phyloP scores from a whole-genome alignment of 2,797 vertebrate species.

The Serranus cabrilla region DNA sequence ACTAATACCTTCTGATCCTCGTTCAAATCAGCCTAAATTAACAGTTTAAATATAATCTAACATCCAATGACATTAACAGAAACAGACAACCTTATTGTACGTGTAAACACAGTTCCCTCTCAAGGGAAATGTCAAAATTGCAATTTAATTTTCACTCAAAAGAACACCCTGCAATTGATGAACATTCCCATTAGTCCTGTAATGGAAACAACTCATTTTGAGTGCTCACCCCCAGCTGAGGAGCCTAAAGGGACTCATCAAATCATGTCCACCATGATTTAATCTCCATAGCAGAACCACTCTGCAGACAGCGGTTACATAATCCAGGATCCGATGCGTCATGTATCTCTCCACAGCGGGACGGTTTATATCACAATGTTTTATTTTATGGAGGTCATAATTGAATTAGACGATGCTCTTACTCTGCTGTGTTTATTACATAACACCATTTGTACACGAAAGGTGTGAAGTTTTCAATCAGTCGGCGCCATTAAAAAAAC shows the following conservation, averaged over 20 bases:
- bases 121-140: background rate
- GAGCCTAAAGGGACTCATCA: constrained; percentile 32
- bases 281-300: constrained; percentile 6
- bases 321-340: background rate
- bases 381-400: constrained; percentile 10
- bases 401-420: constrained; percentile 27
- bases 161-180: background rate
- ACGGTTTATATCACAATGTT: constrained; percentile 7
- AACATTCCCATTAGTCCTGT: constrained; percentile 8
- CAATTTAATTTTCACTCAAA: background rate
- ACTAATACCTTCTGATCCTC: constrained; percentile 4
- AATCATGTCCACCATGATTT: constrained; percentile 29
- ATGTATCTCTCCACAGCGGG: constrained; percentile 1
- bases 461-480: constrained; percentile 8
- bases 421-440: constrained; percentile 21
- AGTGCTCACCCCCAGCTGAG: constrained; percentile 12
- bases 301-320: background rate
- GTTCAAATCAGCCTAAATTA: constrained; percentile 13
- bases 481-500: constrained; percentile 3
- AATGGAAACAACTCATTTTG: constrained; percentile 1
- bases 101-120: background rate
- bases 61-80: constrained; percentile 7
- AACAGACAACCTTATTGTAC: constrained; percentile 1
- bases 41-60: background rate
- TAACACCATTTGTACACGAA: constrained; percentile 1